These are phyloP conservation scores for Apantesis nais DNA, from an alignment of 2,888 invertebrate species.

Conservation along the genomic window DNA sequence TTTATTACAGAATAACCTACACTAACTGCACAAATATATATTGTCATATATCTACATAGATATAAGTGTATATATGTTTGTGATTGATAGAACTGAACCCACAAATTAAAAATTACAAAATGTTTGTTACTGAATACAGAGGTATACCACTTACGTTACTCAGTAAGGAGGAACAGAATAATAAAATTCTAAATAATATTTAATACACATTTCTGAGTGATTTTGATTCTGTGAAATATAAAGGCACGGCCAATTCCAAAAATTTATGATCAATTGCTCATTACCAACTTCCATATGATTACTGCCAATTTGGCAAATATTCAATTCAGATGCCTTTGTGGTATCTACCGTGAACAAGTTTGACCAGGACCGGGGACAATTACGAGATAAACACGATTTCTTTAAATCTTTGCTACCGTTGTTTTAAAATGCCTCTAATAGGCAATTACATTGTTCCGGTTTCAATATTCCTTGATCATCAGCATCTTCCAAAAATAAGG, in stretches of 20 bases:
- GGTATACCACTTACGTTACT: background rate
- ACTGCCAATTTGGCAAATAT: conserved; percentile 74
- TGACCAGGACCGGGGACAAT: conserved; percentile 40
- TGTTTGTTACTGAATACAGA: background rate
- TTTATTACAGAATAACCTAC: conserved; percentile 29
- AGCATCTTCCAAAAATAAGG: background rate
- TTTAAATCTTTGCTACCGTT: conserved; percentile 25
- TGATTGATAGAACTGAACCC: background rate
- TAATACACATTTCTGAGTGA: background rate
- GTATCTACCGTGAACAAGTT: conserved; percentile 42
- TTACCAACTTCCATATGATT: conserved; percentile 61
- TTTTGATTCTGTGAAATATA: background rate
- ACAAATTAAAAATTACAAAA: background rate
- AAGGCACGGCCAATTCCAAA: conserved; percentile 29
- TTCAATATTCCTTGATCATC: background rate
- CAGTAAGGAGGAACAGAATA: background rate
- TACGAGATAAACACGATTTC: background rate
- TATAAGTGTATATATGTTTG: too few relatives aligned
- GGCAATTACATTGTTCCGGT: background rate
- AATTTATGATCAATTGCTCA: conserved; percentile 47
- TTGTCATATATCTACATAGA: background rate
- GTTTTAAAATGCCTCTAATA: conserved; percentile 10
- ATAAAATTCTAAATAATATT: background rate
- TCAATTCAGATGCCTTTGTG: conserved; percentile 51
- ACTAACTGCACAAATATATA: conserved; percentile 12